phyloP scores from a whole-genome alignment of 2,113 vertebrate species.

The Colossoma macropomum region DNA sequence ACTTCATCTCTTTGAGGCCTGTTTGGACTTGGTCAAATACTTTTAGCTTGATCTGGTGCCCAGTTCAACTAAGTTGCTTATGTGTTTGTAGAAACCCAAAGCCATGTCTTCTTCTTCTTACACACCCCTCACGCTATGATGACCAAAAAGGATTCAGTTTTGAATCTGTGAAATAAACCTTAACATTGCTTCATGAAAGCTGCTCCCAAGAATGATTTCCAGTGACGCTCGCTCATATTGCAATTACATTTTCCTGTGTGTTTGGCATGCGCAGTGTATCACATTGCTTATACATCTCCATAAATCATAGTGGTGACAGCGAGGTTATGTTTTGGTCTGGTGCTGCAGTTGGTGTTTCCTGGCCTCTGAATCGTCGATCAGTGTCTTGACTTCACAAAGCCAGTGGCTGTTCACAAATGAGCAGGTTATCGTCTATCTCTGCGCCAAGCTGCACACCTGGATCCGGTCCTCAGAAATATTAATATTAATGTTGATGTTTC shows the following conservation, averaged over 20 bases:
- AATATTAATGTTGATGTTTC: conserved; percentile 51
- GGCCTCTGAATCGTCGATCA: conserved; percentile 6
- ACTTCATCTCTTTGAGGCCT: conserved; percentile 15
- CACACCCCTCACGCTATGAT: neutral
- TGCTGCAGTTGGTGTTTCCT: neutral
- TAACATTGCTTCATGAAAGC: neutral
- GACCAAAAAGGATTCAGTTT: neutral
- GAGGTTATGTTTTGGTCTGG: conserved; percentile 37
- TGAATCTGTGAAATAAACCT: conserved; percentile 15
- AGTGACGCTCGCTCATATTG: conserved; percentile 17
- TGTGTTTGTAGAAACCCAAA: conserved; percentile 1
- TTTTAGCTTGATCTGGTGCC: conserved; percentile 19
- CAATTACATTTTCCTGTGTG: conserved; percentile 25
- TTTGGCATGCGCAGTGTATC: conserved; percentile 24
- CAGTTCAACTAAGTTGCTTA: neutral
- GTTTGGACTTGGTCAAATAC: neutral
- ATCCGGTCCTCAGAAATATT: conserved; percentile 38
- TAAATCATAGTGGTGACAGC: conserved; percentile 38
- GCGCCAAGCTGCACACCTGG: conserved; percentile 30
- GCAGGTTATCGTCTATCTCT: conserved; percentile 36
- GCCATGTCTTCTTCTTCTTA: neutral
- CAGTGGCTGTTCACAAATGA: conserved; percentile 19
- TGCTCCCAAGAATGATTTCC: conserved; percentile 28
- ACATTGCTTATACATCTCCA: conserved; percentile 38
- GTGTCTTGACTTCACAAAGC: conserved; percentile 26